Evolutionary conservation across 2,797 vertebrate species (phyloP).

Genomic region (Manis crassicaudata): DNA sequence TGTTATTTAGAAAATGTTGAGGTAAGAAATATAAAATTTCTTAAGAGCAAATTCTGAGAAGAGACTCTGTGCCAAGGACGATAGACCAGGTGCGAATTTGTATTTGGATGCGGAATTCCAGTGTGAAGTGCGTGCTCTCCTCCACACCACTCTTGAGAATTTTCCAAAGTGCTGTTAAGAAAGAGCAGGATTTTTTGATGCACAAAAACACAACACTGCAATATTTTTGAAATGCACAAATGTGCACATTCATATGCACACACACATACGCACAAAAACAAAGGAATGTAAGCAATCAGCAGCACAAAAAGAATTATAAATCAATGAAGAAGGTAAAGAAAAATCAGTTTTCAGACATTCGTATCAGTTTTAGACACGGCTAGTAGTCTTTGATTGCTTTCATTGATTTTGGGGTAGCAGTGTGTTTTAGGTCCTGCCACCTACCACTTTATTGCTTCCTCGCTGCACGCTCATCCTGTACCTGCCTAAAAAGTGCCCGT

Average conservation of each 20-base stretch:
- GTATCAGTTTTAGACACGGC: not conserved
- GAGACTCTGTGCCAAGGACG: not conserved
- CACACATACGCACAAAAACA: not conserved
- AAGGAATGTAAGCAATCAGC: not conserved
- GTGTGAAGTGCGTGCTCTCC: not conserved
- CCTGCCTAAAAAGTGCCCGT: not conserved
- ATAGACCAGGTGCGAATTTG: not conserved
- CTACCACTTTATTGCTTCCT: not conserved
- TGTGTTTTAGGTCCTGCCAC: not conserved
- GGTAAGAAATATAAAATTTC: not conserved
- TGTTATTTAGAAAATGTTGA: not conserved
- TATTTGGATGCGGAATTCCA: not conserved
- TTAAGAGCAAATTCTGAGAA: not conserved
- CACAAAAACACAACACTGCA: fast-evolving
- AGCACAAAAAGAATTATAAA: not conserved
- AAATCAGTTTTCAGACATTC: not conserved
- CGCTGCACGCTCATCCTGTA: not conserved
- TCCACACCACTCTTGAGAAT: not conserved
- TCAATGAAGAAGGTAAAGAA: not conserved
- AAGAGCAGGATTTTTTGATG: not conserved
- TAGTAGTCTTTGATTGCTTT: not conserved
- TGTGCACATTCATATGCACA: too few species aligned
- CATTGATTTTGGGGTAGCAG: not conserved
- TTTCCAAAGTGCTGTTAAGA: not conserved
- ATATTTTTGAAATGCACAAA: not conserved